Evolutionary conservation across 2,797 vertebrate species (phyloP).

Genomic region (Diglossa cyanea): DNA sequence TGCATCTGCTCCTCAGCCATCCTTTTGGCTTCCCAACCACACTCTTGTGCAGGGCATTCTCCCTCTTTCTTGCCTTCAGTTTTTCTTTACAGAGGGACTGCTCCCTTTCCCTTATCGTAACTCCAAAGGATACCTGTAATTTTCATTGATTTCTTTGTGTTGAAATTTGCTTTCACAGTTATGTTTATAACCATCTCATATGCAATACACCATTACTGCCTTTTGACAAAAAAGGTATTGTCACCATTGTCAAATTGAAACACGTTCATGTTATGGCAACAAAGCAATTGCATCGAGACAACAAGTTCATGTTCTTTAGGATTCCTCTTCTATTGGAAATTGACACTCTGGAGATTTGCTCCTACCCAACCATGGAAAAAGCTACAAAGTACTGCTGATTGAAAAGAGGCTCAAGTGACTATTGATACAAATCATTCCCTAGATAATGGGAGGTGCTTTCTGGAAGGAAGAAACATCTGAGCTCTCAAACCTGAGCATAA

Average conservation of each 20-base stretch:
- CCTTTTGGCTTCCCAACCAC: not conserved
- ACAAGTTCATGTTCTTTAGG: not conserved
- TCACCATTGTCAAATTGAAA: not conserved
- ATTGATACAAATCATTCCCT: not conserved
- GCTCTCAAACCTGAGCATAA: not conserved
- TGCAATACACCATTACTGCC: not conserved
- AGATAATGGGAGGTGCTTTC: not conserved
- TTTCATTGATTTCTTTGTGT: not conserved
- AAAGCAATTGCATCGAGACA: not conserved
- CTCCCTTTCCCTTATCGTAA: not conserved
- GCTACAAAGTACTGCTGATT: not conserved
- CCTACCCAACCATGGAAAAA: not conserved
- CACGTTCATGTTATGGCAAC: not conserved
- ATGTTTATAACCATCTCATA: not conserved
- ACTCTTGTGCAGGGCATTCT: accelerated
- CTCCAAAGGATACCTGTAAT: not conserved
- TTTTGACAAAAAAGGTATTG: not conserved
- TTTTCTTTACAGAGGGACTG: not conserved
- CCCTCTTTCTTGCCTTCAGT: not conserved
- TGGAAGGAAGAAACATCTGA: not conserved
- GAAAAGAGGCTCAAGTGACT: not conserved
- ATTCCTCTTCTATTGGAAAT: not conserved
- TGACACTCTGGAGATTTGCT: not conserved
- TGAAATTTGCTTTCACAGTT: not conserved
- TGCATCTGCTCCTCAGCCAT: not conserved